Conservation (phyloP, 1,140 invertebrate species). For the Hylyphantes graminicola region DNA sequence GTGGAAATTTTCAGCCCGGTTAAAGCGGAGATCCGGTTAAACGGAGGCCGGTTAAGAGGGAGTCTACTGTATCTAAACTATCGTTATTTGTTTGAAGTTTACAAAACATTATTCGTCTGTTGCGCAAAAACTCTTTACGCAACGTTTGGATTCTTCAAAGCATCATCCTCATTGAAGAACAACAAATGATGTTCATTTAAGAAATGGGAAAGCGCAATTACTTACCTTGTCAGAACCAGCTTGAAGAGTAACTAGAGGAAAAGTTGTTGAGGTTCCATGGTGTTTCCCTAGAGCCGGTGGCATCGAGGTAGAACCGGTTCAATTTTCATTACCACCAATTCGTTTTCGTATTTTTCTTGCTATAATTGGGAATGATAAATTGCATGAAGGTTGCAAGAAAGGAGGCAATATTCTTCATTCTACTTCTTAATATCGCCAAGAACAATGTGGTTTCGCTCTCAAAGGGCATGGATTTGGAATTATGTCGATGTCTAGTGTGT, state of each 20-base stretch:
- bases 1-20: no score
- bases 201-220: constrained; percentile 9
- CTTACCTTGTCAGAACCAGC: constrained; percentile 30
- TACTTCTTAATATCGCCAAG: constrained; percentile 27
- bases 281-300: constrained; percentile 23
- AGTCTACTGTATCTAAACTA: no score
- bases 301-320: constrained; percentile 42
- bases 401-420: constrained; percentile 11
- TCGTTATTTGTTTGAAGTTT: no score
- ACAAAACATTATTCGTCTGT: no score
- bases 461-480: background rate
- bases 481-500: no score
- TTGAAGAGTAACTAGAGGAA: background rate
- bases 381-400: constrained; percentile 45
- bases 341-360: constrained; percentile 34
- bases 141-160: background rate
- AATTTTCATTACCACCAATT: constrained; percentile 48
- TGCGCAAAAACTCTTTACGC: no score
- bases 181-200: constrained; percentile 16
- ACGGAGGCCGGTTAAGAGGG: no score
- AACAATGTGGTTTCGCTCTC: background rate
- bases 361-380: background rate
- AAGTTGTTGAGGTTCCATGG: constrained; percentile 15
- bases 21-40: no score
- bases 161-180: background rate